A percentile compares a stretch with the other conserved stretches of the same genome.
phyloP scores from a whole-genome alignment of 2,797 vertebrate species.

The Champsocephalus esox region DNA sequence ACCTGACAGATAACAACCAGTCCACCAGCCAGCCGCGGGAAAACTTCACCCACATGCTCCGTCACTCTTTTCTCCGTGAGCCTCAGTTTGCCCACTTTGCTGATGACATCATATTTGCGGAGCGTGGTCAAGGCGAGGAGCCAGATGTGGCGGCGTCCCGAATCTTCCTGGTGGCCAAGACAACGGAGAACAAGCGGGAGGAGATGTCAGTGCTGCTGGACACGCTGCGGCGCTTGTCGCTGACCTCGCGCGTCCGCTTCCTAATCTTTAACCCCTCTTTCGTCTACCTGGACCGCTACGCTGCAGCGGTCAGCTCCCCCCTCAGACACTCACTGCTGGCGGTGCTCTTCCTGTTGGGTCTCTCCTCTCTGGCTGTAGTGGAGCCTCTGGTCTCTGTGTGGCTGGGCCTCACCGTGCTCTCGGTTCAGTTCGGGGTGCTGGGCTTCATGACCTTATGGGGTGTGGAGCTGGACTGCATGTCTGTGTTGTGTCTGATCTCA shows the following conservation, averaged over 20 bases:
- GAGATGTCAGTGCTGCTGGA: conserved; percentile 98
- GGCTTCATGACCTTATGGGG: conserved; percentile 99
- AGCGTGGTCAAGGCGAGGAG: conserved; percentile 91
- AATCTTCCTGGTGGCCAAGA: conserved; percentile 98
- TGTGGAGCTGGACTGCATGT: conserved; percentile 97
- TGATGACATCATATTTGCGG: conserved; percentile 97
- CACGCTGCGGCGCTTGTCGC: conserved; percentile 94
- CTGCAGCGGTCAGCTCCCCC: conserved; percentile 94
- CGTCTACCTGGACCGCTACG: conserved; percentile 97
- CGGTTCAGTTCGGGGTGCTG: conserved; percentile 96
- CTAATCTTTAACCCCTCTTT: conserved; percentile 99
- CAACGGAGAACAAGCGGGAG: conserved; percentile 96
- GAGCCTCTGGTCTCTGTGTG: conserved; percentile 96
- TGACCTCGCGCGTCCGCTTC: conserved; percentile 97
- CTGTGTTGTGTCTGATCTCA: conserved; percentile 96
- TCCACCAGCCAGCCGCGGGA: conserved; percentile 92
- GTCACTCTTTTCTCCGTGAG: conserved; percentile 92
- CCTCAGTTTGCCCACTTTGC: conserved; percentile 94
- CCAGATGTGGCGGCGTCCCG: conserved; percentile 95
- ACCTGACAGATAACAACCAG: conserved; percentile 93
- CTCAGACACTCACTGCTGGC: conserved; percentile 97
- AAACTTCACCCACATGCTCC: conserved; percentile 94
- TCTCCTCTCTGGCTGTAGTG: conserved; percentile 95
- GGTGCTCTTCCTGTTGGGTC: conserved; percentile 96
- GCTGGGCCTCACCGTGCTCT: conserved; percentile 95